phyloP scores from a whole-genome alignment of 2,888 invertebrate species.

The Chironomus riparius region DNA sequence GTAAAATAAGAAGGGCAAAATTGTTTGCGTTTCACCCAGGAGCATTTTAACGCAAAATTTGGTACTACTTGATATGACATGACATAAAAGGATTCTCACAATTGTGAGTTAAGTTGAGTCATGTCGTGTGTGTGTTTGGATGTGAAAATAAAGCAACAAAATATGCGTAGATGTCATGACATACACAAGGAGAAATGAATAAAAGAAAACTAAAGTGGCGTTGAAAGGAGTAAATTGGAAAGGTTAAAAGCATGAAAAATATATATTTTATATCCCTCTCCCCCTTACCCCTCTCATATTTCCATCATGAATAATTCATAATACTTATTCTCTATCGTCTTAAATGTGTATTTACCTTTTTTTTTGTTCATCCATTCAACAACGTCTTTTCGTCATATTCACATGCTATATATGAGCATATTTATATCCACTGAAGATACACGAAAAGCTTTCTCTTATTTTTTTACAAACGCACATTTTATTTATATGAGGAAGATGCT shows the following conservation, averaged over 20 bases:
- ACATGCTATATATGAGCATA: neutral
- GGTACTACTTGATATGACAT: neutral
- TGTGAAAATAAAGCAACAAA: neutral
- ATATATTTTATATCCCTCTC: neutral
- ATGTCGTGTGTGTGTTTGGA: neutral
- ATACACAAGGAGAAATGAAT: neutral
- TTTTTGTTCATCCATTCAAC: neutral
- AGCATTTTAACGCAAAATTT: constrained; percentile 11
- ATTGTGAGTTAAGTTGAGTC: neutral
- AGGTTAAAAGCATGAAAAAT: neutral
- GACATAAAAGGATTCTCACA: neutral
- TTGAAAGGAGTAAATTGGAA: neutral
- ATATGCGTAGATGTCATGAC: neutral
- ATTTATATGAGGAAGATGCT: too few species aligned
- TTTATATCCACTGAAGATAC: too few species aligned
- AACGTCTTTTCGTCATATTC: neutral
- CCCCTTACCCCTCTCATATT: neutral
- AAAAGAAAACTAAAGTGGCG: neutral
- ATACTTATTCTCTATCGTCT: neutral
- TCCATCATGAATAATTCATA: neutral
- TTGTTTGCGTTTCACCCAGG: neutral
- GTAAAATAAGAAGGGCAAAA: too few species aligned
- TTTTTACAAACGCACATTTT: too few species aligned
- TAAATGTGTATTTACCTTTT: neutral
- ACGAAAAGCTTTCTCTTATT: too few species aligned